phyloP scores from a whole-genome alignment of 2,113 vertebrate genomes.

The Notechis scutatus region DNA sequence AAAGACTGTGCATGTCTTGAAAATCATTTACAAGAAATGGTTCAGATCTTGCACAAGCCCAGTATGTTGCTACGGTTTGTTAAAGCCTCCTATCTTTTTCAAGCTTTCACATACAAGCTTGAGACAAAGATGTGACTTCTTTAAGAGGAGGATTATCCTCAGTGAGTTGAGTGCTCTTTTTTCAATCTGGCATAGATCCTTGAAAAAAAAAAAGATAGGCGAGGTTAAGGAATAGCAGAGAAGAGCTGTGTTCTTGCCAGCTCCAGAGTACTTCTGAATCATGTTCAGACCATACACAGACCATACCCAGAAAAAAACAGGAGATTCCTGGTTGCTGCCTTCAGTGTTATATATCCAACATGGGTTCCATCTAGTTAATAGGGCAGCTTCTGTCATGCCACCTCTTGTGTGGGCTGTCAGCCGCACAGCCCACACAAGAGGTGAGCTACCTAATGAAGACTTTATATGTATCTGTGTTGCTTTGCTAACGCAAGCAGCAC shows the following conservation, averaged over 20 bases:
- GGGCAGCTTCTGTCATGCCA: background rate
- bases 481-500: background rate
- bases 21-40: background rate
- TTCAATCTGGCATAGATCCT: background rate
- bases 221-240: background rate
- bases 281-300: background rate
- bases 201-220: background rate
- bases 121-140: background rate
- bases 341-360: background rate
- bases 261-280: background rate
- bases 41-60: background rate
- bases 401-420: background rate
- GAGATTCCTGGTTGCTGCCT: background rate
- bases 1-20: background rate
- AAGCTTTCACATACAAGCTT: background rate
- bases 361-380: background rate
- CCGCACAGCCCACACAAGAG: background rate
- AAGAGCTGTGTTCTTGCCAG: background rate
- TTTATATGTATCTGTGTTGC: background rate
- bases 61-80: background rate
- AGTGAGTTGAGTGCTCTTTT: background rate
- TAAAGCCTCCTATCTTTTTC: background rate
- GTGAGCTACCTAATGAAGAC: slow-evolving; percentile 20
- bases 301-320: background rate
- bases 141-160: background rate